phyloP scores from a whole-genome alignment of 2,113 vertebrate genomes.

The Calyptommatus sinebrachiatus region DNA sequence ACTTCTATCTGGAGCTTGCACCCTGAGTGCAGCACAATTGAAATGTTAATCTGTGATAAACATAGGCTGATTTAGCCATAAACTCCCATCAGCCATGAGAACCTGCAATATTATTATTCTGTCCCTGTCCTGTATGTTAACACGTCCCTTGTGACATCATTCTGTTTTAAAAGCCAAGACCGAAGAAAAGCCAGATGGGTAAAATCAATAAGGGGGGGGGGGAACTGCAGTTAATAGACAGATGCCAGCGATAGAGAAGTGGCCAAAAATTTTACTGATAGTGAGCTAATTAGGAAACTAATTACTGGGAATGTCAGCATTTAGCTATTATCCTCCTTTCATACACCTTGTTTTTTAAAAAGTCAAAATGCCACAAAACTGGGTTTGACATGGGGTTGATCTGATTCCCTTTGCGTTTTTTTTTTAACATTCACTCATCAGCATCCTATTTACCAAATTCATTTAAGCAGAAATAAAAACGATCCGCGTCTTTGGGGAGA shows the following conservation, averaged over 20 bases:
- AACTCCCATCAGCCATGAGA: not conserved
- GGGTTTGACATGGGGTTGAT: not conserved
- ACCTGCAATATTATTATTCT: not conserved
- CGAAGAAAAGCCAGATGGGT: not conserved
- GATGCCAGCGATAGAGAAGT: constrained; percentile 6
- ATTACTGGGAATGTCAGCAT: constrained; percentile 28
- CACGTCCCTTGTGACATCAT: not conserved
- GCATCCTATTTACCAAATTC: no score
- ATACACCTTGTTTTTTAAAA: not conserved
- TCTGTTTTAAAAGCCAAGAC: constrained; percentile 14
- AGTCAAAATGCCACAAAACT: no score
- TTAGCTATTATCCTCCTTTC: constrained; percentile 24
- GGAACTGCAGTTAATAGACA: not conserved
- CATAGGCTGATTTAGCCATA: not conserved
- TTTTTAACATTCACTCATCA: not conserved
- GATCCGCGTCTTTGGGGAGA: no score
- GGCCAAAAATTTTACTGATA: constrained; percentile 25
- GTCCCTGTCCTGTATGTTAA: not conserved
- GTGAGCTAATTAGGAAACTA: constrained; percentile 2
- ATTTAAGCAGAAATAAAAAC: no score
- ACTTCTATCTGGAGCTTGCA: not conserved
- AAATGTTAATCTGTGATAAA: not conserved
- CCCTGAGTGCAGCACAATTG: not conserved
- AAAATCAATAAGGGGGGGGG: not conserved
- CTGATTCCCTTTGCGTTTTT: not conserved